Evolutionary conservation across 2,113 vertebrate genomes (phyloP).

Genomic region (Pangasianodon gigas): DNA sequence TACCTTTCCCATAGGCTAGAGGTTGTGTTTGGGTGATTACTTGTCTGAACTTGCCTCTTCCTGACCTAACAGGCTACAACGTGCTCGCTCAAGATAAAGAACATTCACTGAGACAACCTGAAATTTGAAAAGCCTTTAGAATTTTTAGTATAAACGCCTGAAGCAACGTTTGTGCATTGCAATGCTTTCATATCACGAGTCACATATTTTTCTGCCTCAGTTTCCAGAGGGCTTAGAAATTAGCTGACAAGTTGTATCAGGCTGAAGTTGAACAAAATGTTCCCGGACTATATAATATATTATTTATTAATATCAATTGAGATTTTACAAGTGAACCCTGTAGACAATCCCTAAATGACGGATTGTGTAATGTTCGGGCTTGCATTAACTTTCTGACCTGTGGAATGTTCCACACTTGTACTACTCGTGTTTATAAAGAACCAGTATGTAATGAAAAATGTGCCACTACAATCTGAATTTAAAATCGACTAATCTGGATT

Average conservation of each 20-base stretch:
- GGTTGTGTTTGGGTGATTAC: constrained; percentile 2
- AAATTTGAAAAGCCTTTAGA: background rate
- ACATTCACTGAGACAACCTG: background rate
- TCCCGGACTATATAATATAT: background rate
- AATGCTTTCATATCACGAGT: background rate
- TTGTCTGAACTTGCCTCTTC: constrained; percentile 19
- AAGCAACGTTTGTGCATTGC: background rate
- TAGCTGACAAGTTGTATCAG: background rate
- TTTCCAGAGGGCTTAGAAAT: background rate
- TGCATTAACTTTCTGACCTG: background rate
- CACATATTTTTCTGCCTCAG: background rate
- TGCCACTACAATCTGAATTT: background rate
- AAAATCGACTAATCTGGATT: background rate
- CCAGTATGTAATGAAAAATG: background rate
- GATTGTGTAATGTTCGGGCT: background rate
- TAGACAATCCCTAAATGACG: background rate
- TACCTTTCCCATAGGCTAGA: constrained; percentile 30
- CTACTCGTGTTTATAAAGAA: background rate
- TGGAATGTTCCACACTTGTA: background rate
- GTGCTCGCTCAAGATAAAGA: background rate
- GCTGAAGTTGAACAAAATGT: background rate
- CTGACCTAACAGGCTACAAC: background rate
- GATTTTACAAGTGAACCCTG: background rate
- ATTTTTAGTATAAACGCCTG: background rate
- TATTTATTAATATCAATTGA: background rate